Conservation (phyloP, 2,797 vertebrate genomes). For the Toxotes lorentzi region DNA sequence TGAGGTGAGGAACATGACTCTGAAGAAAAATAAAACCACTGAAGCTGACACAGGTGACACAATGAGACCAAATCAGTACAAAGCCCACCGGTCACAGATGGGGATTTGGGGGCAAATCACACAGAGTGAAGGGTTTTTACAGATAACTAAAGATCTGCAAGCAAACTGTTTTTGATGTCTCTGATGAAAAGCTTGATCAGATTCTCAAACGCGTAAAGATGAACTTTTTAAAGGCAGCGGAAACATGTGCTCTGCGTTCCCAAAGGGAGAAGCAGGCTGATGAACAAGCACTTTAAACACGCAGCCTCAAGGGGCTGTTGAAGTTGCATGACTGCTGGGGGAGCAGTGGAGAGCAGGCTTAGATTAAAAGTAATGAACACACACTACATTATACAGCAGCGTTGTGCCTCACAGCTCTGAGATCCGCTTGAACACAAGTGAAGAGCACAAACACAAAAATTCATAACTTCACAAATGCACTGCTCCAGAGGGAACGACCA, state of each 20-base stretch:
- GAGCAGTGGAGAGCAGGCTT: slow-evolving; percentile 9
- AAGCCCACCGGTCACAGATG: not conserved
- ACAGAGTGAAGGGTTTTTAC: not conserved
- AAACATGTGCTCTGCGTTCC: not conserved
- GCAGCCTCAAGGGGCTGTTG: slow-evolving; percentile 31
- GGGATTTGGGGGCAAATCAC: not conserved
- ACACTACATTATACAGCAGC: slow-evolving; percentile 19
- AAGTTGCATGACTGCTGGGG: slow-evolving; percentile 8
- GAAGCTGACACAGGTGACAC: not conserved
- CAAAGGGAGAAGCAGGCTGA: not conserved
- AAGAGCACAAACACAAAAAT: slow-evolving; percentile 9
- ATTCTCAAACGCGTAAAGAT: not conserved
- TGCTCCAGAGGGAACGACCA: slow-evolving; percentile 34
- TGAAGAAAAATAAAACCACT: no score
- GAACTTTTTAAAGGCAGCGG: not conserved
- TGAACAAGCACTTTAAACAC: slow-evolving; percentile 27
- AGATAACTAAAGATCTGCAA: not conserved
- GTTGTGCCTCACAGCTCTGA: slow-evolving; percentile 16
- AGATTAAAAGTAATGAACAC: slow-evolving; percentile 46
- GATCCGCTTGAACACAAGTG: not conserved
- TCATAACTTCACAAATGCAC: slow-evolving; percentile 23
- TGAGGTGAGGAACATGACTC: not conserved
- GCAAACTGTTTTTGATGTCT: not conserved
- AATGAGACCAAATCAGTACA: not conserved
- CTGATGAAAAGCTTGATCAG: not conserved